Conservation (phyloP, 2,888 invertebrate genomes). For the Opisthograptis luteolata region DNA sequence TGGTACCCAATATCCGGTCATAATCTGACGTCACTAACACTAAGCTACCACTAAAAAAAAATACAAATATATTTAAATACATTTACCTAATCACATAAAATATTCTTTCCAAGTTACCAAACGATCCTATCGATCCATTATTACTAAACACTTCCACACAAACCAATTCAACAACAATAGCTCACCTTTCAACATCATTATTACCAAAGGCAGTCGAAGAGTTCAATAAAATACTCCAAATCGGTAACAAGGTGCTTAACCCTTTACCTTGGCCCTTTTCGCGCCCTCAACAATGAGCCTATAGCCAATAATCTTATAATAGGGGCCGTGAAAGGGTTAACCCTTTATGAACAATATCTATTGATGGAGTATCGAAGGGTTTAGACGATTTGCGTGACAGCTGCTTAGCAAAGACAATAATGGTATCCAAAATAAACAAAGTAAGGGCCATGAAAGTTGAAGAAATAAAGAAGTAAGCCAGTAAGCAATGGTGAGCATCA, state of each 20-base stretch:
- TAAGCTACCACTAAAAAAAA: too few species aligned
- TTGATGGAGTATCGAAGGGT: slow-evolving; percentile 59
- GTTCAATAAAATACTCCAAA: slow-evolving; percentile 40
- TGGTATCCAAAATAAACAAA: not conserved
- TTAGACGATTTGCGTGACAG: slow-evolving; percentile 57
- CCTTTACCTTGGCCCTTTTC: slow-evolving; percentile 49
- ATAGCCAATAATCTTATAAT: slow-evolving; percentile 83
- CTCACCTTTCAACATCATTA: slow-evolving; percentile 5
- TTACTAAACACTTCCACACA: slow-evolving; percentile 14
- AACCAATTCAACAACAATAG: slow-evolving; percentile 9
- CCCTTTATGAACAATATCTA: slow-evolving; percentile 46
- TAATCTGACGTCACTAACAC: too few species aligned
- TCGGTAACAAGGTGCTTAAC: slow-evolving; percentile 68
- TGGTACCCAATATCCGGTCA: too few species aligned
- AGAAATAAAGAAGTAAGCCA: too few species aligned
- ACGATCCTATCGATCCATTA: slow-evolving; percentile 10
- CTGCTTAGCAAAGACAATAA: slow-evolving; percentile 27
- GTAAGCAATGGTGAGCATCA: too few species aligned
- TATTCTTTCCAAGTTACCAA: not conserved
- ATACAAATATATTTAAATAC: not conserved
- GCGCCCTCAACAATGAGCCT: slow-evolving; percentile 77
- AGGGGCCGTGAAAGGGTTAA: slow-evolving; percentile 53
- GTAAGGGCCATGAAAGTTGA: not conserved
- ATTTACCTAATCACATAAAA: not conserved
- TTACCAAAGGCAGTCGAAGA: slow-evolving; percentile 17